These are phyloP conservation scores for Philaethria dido DNA, from an alignment of 2,888 invertebrate genomes.

Conservation along the genomic window DNA sequence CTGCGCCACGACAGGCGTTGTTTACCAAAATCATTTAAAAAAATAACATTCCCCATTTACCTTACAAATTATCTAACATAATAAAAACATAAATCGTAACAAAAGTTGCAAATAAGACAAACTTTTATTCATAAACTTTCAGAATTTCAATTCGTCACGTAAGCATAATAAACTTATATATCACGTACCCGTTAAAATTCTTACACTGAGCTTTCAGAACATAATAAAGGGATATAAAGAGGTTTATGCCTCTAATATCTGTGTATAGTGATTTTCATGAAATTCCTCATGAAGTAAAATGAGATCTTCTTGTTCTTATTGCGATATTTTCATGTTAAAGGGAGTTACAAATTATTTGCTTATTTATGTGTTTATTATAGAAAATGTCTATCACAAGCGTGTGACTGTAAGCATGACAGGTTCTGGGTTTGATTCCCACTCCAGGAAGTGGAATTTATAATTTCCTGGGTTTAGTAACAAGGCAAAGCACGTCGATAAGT, in stretches of 20 bases:
- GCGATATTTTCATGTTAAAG: not conserved
- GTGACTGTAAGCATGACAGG: too few relatives aligned
- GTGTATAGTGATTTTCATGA: conserved; percentile 11
- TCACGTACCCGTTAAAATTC: conserved; percentile 14
- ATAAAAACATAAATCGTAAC: not conserved
- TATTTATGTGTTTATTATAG: too few relatives aligned
- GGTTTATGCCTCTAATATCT: conserved; percentile 7
- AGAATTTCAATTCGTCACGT: conserved; percentile 7
- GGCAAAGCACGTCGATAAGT: too few relatives aligned
- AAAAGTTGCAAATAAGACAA: not conserved
- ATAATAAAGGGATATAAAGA: conserved; percentile 12
- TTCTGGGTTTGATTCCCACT: too few relatives aligned
- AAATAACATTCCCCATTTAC: not conserved
- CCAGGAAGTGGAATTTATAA: too few relatives aligned
- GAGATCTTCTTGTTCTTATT: not conserved
- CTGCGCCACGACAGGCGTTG: too few relatives aligned
- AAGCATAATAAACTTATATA: conserved; percentile 3
- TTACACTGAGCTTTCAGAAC: conserved; percentile 1
- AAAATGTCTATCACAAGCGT: too few relatives aligned
- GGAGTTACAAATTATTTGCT: too few relatives aligned
- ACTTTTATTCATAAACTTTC: not conserved
- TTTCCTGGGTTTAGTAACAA: too few relatives aligned
- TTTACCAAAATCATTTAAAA: too few relatives aligned
- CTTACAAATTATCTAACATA: not conserved
- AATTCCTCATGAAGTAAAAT: not conserved